Conservation (phyloP, 1,140 invertebrate species). For the Macrobrachium nipponense region DNA sequence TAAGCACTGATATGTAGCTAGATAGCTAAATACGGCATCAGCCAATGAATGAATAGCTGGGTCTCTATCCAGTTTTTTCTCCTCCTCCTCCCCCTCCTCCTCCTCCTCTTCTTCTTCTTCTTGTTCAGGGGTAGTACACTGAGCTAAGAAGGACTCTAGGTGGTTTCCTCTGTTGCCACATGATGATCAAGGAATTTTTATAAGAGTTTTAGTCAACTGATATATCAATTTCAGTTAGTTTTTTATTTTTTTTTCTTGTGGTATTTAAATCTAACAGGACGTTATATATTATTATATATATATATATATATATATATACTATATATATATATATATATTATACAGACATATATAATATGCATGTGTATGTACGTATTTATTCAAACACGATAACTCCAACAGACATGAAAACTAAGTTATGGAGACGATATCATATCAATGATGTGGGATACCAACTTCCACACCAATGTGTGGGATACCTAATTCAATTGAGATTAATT, state of each 20-base stretch:
- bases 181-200: neutral
- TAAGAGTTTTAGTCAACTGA: neutral
- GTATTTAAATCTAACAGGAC: too few species aligned
- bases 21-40: too few species aligned
- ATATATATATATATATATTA: conserved; percentile 5
- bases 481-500: too few species aligned
- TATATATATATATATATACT: neutral
- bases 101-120: neutral
- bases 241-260: neutral
- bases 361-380: too few species aligned
- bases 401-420: too few species aligned
- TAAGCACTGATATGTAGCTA: too few species aligned
- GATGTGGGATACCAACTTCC: too few species aligned
- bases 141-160: neutral
- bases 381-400: too few species aligned
- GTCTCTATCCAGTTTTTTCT: neutral
- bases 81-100: neutral
- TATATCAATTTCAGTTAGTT: neutral
- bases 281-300: neutral
- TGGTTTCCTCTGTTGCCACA: too few species aligned
- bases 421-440: too few species aligned
- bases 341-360: neutral
- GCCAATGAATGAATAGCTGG: too few species aligned
- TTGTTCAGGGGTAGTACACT: neutral
- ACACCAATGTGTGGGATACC: too few species aligned